These are phyloP conservation scores for Gadus chalcogrammus DNA, from an alignment of 2,113 vertebrate species.

Conservation along the genomic window DNA sequence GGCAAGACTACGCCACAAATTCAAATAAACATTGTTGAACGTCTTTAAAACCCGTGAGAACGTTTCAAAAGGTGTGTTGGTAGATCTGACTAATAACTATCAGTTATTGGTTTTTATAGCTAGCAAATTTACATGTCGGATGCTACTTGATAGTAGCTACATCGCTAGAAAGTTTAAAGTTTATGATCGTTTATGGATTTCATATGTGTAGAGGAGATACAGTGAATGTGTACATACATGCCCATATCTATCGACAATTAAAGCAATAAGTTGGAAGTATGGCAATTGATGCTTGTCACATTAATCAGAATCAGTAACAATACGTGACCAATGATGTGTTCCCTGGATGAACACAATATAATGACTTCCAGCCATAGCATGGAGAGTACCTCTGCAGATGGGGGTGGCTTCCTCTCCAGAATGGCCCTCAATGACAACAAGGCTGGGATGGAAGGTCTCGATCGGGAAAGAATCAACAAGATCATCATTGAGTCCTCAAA, in stretches of 20 bases:
- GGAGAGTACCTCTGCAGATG: conserved; percentile 50
- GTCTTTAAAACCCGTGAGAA: too few relatives aligned
- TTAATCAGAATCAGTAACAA: too few relatives aligned
- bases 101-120: neutral
- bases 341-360: neutral
- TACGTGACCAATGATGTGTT: neutral
- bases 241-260: neutral
- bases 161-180: too few relatives aligned
- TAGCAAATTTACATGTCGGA: neutral
- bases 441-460: conserved; percentile 95
- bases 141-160: neutral
- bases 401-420: conserved; percentile 79
- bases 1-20: too few relatives aligned
- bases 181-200: neutral
- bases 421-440: conserved; percentile 98
- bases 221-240: neutral
- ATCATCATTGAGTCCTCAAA: conserved; percentile 96
- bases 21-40: too few relatives aligned
- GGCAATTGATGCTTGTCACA: too few relatives aligned
- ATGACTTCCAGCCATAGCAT: conserved; percentile 23
- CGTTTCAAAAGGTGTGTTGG: too few relatives aligned
- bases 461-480: conserved; percentile 97
- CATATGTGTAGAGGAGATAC: neutral
- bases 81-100: neutral
- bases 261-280: too few relatives aligned